Percentiles rank a stretch among this genome's conserved stretches.
Evolutionary conservation across 2,797 vertebrate species (phyloP).

Genomic region (Darevskia mixta): DNA sequence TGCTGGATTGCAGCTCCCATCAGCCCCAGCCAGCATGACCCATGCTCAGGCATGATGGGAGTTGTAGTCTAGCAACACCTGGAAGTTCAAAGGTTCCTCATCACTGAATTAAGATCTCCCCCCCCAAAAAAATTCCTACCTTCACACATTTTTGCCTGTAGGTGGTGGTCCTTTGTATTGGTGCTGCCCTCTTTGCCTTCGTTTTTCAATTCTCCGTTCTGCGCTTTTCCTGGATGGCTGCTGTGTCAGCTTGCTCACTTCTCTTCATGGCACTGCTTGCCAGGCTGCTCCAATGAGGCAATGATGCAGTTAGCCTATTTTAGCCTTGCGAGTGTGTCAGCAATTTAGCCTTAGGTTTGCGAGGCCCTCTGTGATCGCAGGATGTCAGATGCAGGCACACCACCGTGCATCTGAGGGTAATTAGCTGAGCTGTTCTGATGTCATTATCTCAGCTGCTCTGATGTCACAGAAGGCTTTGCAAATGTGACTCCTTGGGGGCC

Average conservation of each 20-base stretch:
- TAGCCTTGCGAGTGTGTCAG: neutral
- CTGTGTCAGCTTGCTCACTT: neutral
- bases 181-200: neutral
- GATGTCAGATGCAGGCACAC: neutral
- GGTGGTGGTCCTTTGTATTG: neutral
- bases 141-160: no score
- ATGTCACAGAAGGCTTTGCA: neutral
- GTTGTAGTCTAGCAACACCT: no score
- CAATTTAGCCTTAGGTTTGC: neutral
- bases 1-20: no score
- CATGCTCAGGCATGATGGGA: no score
- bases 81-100: no score
- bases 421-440: neutral
- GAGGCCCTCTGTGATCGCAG: neutral
- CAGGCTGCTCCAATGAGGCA: neutral
- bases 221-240: neutral
- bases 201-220: neutral
- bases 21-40: no score
- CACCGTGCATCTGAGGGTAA: neutral
- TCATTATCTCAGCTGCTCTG: neutral
- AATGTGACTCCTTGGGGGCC: neutral
- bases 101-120: no score
- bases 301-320: neutral
- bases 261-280: neutral
- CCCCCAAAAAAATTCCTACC: no score